These are phyloP conservation scores for Pangasius djambal DNA, from an alignment of 2,797 vertebrate species.

Conservation along the genomic window DNA sequence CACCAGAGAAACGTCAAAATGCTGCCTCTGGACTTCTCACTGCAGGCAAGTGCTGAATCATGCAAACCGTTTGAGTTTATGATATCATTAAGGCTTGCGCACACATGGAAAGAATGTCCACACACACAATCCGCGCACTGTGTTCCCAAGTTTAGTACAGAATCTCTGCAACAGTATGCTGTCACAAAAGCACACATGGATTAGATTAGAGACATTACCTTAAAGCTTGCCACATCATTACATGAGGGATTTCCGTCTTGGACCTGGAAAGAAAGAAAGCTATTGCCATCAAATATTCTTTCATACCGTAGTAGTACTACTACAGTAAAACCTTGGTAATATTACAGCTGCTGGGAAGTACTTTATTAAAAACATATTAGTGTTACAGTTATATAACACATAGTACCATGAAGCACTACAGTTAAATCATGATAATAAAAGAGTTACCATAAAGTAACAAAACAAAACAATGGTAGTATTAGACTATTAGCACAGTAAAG, in stretches of 20 bases:
- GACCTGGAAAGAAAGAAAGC: conserved; percentile 44
- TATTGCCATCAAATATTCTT: neutral
- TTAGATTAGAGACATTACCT: conserved; percentile 61
- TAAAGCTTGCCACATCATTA: conserved; percentile 62
- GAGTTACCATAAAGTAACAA: neutral
- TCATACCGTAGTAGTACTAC: neutral
- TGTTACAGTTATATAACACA: neutral
- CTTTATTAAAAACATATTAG: neutral
- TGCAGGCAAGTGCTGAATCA: conserved; percentile 68
- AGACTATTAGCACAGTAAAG: neutral
- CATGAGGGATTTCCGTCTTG: neutral
- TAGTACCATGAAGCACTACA: neutral
- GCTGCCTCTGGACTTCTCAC: conserved; percentile 60
- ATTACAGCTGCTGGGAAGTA: neutral
- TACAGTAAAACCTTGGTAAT: neutral
- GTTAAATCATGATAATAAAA: neutral
- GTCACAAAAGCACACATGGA: neutral
- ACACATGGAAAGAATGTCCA: neutral
- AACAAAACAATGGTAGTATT: neutral
- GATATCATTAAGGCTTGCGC: neutral
- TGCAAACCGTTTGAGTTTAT: neutral
- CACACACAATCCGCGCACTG: neutral
- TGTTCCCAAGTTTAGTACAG: neutral
- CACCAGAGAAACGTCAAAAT: conserved; percentile 66
- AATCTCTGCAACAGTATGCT: no score